Percentiles rank a stretch among this genome's conserved stretches.
Conservation (phyloP, 2,113 vertebrate genomes). For the Cryptotis parvus region DNA sequence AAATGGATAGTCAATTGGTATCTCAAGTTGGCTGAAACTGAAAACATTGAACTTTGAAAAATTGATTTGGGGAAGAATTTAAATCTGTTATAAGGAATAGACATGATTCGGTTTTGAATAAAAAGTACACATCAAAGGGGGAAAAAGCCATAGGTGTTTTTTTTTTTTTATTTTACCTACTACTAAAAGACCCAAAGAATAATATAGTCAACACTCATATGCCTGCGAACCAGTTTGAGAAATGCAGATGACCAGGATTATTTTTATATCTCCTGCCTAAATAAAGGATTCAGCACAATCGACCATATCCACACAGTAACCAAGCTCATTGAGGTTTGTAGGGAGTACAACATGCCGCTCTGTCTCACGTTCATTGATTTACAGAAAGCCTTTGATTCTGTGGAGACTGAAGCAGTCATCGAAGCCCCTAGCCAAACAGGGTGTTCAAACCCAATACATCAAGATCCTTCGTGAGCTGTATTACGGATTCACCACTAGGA, state of each 20-base stretch:
- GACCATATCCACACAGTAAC: no score
- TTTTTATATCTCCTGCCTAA: not conserved
- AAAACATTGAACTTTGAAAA: conserved; percentile 55
- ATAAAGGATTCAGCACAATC: no score
- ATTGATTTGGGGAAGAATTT: conserved; percentile 46
- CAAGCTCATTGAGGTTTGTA: no score
- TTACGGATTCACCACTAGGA: no score
- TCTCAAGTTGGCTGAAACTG: conserved; percentile 43
- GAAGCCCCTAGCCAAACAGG: no score
- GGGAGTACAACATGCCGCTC: no score
- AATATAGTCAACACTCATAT: not conserved
- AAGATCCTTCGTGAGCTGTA: no score
- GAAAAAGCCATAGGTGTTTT: not conserved
- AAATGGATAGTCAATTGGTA: not conserved
- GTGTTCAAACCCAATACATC: no score
- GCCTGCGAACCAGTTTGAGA: not conserved
- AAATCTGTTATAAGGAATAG: conserved; percentile 24
- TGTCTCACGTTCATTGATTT: no score
- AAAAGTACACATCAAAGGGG: no score
- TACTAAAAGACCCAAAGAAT: not conserved
- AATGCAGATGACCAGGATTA: not conserved
- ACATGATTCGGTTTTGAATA: not conserved
- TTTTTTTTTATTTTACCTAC: conserved; percentile 26
- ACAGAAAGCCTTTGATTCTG: no score
- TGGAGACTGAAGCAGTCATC: no score